Evolutionary conservation across 2,797 vertebrate genomes (phyloP).

Genomic region (Varecia variegata): DNA sequence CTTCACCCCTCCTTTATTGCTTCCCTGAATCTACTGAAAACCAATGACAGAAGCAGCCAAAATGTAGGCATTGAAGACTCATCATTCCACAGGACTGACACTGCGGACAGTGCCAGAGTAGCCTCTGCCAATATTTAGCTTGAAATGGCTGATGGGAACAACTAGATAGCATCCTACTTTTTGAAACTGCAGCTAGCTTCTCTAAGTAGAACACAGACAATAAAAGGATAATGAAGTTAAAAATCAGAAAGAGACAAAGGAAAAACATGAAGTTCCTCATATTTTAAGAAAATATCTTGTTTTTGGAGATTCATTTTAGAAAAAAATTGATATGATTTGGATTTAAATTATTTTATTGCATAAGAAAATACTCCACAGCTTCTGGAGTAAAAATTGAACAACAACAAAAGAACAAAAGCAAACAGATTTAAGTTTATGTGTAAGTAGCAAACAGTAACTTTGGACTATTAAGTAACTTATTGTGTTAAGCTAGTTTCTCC

Average conservation of each 20-base stretch:
- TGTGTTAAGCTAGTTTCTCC: neutral
- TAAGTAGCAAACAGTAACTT: neutral
- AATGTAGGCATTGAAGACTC: neutral
- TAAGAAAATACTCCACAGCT: neutral
- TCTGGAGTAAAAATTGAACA: neutral
- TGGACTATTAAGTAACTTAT: neutral
- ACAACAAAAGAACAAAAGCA: neutral
- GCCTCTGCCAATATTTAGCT: neutral
- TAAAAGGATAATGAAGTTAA: neutral
- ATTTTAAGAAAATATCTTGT: slow-evolving; percentile 17
- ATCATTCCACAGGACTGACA: fast-evolving
- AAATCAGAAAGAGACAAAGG: neutral
- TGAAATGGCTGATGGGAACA: neutral
- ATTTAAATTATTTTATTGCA: neutral
- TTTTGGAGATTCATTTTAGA: neutral
- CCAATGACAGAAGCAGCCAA: neutral
- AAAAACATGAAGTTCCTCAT: neutral
- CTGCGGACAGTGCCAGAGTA: neutral
- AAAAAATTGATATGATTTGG: neutral
- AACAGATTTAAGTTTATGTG: neutral
- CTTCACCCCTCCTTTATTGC: neutral
- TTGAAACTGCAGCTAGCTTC: neutral
- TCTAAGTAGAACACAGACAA: neutral
- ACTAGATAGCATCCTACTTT: neutral
- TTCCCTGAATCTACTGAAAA: neutral